Conservation (phyloP, 2,888 invertebrate genomes). For the Drosophila neotestacea region DNA sequence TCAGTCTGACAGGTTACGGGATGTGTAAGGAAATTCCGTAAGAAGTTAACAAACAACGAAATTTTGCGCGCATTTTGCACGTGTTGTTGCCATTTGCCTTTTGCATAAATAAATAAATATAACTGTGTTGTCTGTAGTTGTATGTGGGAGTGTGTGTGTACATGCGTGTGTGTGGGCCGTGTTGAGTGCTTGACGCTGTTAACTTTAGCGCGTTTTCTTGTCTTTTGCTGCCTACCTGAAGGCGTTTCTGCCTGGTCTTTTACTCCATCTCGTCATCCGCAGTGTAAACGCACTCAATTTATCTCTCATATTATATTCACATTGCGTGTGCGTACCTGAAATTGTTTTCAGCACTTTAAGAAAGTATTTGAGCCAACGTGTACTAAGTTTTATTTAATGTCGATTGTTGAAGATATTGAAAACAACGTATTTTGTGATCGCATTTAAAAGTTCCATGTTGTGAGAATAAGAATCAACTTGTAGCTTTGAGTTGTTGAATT, state of each 20-base stretch:
- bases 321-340: conserved; percentile 61
- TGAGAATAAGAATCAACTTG: not conserved
- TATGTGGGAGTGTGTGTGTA: conserved; percentile 14
- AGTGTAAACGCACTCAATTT: conserved; percentile 63
- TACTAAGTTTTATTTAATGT: conserved; percentile 44
- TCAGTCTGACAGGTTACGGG: conserved; percentile 24
- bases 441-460: not conserved
- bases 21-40: conserved; percentile 24
- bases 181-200: conserved; percentile 57
- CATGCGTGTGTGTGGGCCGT: conserved; percentile 22
- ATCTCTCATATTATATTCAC: conserved; percentile 70
- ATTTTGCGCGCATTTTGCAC: conserved; percentile 68
- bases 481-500: not conserved
- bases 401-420: conserved; percentile 32
- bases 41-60: conserved; percentile 36
- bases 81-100: conserved; percentile 64
- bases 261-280: conserved; percentile 11
- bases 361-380: conserved; percentile 19
- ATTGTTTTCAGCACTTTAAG: conserved; percentile 62
- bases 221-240: conserved; percentile 66
- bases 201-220: conserved; percentile 57
- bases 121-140: conserved; percentile 31
- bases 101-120: conserved; percentile 69
- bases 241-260: conserved; percentile 29
- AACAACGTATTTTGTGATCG: conserved; percentile 8